Conservation (phyloP, 2,888 invertebrate genomes). For the Dryadula phaetusa region DNA sequence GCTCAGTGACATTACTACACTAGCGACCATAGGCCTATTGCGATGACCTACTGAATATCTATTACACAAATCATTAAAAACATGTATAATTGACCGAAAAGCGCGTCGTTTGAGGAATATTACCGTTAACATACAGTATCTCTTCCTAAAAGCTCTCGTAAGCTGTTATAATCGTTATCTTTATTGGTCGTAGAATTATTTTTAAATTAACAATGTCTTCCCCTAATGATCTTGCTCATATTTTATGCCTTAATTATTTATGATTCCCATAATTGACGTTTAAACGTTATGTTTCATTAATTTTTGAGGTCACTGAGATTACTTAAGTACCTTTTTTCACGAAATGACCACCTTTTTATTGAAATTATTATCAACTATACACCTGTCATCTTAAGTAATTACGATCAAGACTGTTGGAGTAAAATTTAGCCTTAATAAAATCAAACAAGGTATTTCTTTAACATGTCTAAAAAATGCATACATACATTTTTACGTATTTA, state of each 20-base stretch:
- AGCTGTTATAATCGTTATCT: neutral
- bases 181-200: neutral
- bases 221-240: neutral
- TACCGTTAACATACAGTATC: conserved; percentile 8
- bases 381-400: neutral
- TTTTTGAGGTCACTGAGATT: conserved; percentile 15
- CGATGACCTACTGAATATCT: conserved; percentile 32
- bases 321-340: conserved; percentile 1
- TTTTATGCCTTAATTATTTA: conserved; percentile 14
- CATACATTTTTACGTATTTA: neutral
- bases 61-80: conserved; percentile 33
- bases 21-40: conserved; percentile 26
- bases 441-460: no score
- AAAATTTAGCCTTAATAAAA: neutral
- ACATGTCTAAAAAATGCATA: no score
- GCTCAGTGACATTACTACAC: conserved; percentile 59
- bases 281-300: neutral
- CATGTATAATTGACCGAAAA: conserved; percentile 35
- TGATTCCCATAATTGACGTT: neutral
- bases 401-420: neutral
- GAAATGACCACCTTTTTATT: neutral
- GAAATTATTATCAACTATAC: neutral
- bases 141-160: neutral
- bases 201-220: conserved; percentile 1
- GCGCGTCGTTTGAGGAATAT: conserved; percentile 29